Conservation (phyloP, 2,113 vertebrate genomes). For the Forbesichthys papilliferus region DNA sequence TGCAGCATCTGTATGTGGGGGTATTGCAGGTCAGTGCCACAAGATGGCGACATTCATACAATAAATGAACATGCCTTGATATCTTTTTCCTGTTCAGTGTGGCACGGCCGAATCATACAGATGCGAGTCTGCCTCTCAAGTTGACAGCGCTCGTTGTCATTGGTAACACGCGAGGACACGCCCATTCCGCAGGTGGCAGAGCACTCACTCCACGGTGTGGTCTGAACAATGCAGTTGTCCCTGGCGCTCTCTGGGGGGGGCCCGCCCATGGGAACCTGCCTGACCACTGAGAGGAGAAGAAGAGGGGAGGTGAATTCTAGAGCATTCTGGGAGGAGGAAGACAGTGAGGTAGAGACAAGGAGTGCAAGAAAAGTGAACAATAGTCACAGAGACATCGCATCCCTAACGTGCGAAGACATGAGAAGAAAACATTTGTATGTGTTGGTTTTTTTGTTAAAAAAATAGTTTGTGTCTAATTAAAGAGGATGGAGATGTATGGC, state of each 20-base stretch:
- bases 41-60: not conserved
- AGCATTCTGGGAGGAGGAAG: not conserved
- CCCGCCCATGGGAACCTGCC: constrained; percentile 39
- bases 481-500: no score
- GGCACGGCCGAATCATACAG: constrained; percentile 76
- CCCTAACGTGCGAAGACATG: no score
- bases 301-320: not conserved
- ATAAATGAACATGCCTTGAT: constrained; percentile 61
- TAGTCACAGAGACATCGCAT: no score
- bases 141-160: constrained; percentile 75
- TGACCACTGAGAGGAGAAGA: constrained; percentile 56
- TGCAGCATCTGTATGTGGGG: not conserved
- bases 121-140: constrained; percentile 78
- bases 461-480: no score
- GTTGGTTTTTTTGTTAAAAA: no score
- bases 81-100: constrained; percentile 55
- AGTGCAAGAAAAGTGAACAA: not conserved
- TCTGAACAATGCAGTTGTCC: constrained; percentile 81
- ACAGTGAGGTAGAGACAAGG: not conserved
- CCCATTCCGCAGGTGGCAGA: constrained; percentile 80
- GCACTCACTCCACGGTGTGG: constrained; percentile 77
- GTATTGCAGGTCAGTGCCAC: no score
- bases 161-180: constrained; percentile 77
- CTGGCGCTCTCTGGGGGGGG: constrained; percentile 57
- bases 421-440: no score